phyloP scores from a whole-genome alignment of 1,140 invertebrate species.

The Heliothis subflexa region DNA sequence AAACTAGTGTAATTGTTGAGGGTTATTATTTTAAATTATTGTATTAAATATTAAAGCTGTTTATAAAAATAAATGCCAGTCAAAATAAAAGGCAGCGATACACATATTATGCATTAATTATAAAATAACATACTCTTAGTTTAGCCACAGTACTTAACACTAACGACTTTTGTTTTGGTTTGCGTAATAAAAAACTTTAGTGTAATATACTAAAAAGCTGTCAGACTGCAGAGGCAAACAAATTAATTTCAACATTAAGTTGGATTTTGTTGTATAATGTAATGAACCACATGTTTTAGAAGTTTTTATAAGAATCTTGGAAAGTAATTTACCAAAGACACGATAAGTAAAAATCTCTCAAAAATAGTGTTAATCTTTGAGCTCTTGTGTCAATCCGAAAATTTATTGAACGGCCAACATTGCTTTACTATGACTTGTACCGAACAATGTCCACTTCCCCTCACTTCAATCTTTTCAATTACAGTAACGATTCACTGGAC shows the following conservation, averaged over 20 bases:
- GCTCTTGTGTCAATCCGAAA: background rate
- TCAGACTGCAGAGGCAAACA: background rate
- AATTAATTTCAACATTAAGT: background rate
- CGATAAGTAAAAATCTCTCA: background rate
- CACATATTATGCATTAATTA: too few species aligned
- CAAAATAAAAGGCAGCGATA: too few species aligned
- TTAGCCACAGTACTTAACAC: background rate
- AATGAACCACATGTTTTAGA: background rate
- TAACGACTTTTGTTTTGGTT: background rate
- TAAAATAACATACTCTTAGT: too few species aligned
- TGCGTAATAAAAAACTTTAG: background rate
- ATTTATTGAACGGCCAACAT: constrained; percentile 10
- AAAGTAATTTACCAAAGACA: background rate
- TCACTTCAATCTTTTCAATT: constrained; percentile 63
- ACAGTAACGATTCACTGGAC: constrained; percentile 59
- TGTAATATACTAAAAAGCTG: background rate
- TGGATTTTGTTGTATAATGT: background rate
- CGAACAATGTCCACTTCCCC: constrained; percentile 45
- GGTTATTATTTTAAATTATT: too few species aligned
- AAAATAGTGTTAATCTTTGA: background rate
- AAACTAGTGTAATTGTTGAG: too few species aligned
- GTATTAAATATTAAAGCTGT: too few species aligned
- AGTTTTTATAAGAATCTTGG: background rate
- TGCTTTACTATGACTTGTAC: constrained; percentile 1
- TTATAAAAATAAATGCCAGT: too few species aligned